Conservation (phyloP, 2,113 vertebrate genomes). For the Sprattus sprattus region DNA sequence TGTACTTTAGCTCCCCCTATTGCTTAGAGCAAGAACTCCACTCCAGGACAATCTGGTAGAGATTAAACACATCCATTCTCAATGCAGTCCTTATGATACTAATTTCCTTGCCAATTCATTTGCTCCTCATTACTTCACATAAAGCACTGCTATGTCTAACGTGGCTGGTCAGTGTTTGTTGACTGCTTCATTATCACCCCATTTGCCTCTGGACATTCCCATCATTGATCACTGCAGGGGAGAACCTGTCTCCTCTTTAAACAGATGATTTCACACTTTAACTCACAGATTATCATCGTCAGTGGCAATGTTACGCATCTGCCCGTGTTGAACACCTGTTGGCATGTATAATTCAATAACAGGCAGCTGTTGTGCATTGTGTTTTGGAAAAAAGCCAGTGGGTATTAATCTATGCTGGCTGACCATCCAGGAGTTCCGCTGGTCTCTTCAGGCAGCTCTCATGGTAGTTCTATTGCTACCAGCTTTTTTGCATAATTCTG, state of each 20-base stretch:
- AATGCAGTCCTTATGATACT: not conserved
- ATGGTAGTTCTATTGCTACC: not conserved
- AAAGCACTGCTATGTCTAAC: not conserved
- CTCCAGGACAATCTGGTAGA: not conserved
- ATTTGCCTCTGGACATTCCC: not conserved
- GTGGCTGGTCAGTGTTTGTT: not conserved
- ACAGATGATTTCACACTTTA: not conserved
- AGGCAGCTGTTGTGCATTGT: constrained; percentile 35
- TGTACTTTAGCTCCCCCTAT: constrained; percentile 57
- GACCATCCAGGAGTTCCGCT: not conserved
- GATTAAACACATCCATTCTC: not conserved
- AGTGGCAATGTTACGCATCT: not conserved
- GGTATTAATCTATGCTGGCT: constrained; percentile 18
- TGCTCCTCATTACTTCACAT: not conserved
- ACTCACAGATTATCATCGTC: constrained; percentile 2
- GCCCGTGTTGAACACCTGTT: constrained; percentile 35
- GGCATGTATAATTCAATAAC: constrained; percentile 36
- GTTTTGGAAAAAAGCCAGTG: constrained; percentile 37
- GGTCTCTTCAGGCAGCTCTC: not conserved
- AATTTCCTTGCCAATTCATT: not conserved
- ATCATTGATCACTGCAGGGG: not conserved
- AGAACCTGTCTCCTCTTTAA: not conserved
- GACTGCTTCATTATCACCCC: not conserved
- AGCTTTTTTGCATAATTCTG: no score
- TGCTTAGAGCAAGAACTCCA: constrained; percentile 60